These are phyloP conservation scores for Drosophila ercepeae DNA, from an alignment of 1,140 invertebrate genomes.

Conservation along the genomic window DNA sequence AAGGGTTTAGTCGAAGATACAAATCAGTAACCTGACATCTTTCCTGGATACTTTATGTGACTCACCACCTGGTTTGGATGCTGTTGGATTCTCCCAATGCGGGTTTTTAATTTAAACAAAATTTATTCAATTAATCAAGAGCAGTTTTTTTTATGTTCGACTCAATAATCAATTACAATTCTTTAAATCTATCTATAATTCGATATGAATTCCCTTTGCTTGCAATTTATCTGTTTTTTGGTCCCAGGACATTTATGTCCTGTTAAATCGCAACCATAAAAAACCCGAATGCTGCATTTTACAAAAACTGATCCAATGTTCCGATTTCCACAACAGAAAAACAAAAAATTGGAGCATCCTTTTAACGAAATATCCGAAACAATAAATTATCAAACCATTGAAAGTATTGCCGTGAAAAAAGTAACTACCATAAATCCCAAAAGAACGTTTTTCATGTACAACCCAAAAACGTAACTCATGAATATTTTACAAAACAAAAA, in stretches of 20 bases:
- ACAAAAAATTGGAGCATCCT: constrained; percentile 19
- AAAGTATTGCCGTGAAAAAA: constrained; percentile 43
- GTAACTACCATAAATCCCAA: constrained; percentile 61
- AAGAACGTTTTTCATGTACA: constrained; percentile 74
- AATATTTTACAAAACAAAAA: constrained; percentile 63
- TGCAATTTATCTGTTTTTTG: constrained; percentile 13
- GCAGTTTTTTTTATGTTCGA: background rate
- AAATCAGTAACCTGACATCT: constrained; percentile 60
- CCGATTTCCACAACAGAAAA: constrained; percentile 5
- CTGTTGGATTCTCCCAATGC: background rate
- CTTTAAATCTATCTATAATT: constrained; percentile 25
- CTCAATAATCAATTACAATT: constrained; percentile 24
- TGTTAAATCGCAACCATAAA: constrained; percentile 46
- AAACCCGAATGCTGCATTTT: constrained; percentile 29
- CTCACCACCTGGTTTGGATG: constrained; percentile 26
- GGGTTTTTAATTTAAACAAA: background rate
- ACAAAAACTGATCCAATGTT: constrained; percentile 32
- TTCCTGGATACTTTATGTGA: constrained; percentile 62
- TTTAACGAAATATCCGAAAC: constrained; percentile 55
- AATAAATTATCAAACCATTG: constrained; percentile 74
- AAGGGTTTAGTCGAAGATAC: constrained; percentile 49
- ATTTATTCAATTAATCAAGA: background rate
- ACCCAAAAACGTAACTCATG: constrained; percentile 74
- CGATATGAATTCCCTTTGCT: constrained; percentile 21
- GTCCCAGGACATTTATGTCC: constrained; percentile 34